Percentiles rank a stretch among this genome's conserved stretches.
phyloP scores from a whole-genome alignment of 2,797 vertebrate genomes.

The Anomalospiza imberbis region DNA sequence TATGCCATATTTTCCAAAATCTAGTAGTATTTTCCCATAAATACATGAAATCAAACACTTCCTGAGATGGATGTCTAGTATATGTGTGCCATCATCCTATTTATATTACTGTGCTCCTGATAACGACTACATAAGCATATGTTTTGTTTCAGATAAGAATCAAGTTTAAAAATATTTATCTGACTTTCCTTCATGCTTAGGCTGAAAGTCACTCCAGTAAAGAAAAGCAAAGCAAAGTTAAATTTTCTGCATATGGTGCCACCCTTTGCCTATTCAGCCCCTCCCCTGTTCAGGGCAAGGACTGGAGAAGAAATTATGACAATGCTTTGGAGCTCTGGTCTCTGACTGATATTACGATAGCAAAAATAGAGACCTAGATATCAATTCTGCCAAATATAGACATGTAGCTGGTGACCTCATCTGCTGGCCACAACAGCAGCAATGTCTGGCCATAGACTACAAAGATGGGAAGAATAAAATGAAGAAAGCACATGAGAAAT shows the following conservation, averaged over 20 bases:
- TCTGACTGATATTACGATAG: background rate
- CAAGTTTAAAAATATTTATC: background rate
- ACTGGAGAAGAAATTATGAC: background rate
- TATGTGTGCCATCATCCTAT: background rate
- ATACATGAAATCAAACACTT: background rate
- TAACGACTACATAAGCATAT: background rate
- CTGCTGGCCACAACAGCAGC: background rate
- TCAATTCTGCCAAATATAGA: background rate
- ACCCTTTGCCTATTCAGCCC: background rate
- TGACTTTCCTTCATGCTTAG: background rate
- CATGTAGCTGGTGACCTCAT: background rate
- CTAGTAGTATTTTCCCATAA: background rate
- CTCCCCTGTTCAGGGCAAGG: background rate
- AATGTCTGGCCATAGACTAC: background rate
- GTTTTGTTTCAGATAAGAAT: slow-evolving; percentile 14
- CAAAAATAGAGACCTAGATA: background rate
- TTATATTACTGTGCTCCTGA: background rate
- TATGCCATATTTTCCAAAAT: background rate
- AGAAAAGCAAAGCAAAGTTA: background rate
- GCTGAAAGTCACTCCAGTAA: background rate
- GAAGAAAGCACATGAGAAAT: background rate
- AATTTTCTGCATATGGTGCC: background rate
- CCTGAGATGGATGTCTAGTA: background rate
- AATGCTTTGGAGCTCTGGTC: background rate
- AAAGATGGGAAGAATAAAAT: background rate